Evolutionary conservation across 2,797 vertebrate species (phyloP), one percentile per base, ranked within the genome.

Genomic region (Enteromius trimaculatus): DNA sequence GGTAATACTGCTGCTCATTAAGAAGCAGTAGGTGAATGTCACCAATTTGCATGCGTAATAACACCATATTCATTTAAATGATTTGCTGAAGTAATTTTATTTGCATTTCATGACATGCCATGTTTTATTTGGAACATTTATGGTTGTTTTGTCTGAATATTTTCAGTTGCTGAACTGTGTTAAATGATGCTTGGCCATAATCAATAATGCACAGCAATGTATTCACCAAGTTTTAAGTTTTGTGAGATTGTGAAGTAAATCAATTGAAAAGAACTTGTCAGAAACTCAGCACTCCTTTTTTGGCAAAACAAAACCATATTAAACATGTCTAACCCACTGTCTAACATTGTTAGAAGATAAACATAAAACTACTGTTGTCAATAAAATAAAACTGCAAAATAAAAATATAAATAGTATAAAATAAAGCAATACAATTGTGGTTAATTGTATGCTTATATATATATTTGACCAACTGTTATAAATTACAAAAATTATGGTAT

Each of bases 1-100:
- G 23, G 44, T 29, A 76, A 39, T 58, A 76, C 39, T 39, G 21
- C 53, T 42, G 72, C 34, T 76, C 53, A 58, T 76, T 76, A 76
- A 39, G 44, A 65, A 75, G 31, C 19, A 23, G 51, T 64, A 51
- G 14, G 62, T 34, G 44, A 53, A 66, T 66, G 23, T 51, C 81
- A 39, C 72, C 62, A 49, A 66, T 71, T 42, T 53, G 65, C 37
- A 77, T 42, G 10, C 16, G 72, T 76, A 58, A 76, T 76, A 58
- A 34, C 13, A 76, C 34, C 16, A 76, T 10, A 75, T 64, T 37
- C 19, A 39, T 39, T 68, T 53, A 31, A 51, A 65, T 66, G 26
- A 42, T 74, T 53, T n/a, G 9, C 23, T 53, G 29, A 34, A 70
- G 39, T 26, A 44, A 53, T 58, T 76, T 4, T 76, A 26, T 76